Percentiles rank a stretch among this genome's conserved stretches.
phyloP scores from a whole-genome alignment of 2,113 vertebrate genomes.

The Rana temporaria region DNA sequence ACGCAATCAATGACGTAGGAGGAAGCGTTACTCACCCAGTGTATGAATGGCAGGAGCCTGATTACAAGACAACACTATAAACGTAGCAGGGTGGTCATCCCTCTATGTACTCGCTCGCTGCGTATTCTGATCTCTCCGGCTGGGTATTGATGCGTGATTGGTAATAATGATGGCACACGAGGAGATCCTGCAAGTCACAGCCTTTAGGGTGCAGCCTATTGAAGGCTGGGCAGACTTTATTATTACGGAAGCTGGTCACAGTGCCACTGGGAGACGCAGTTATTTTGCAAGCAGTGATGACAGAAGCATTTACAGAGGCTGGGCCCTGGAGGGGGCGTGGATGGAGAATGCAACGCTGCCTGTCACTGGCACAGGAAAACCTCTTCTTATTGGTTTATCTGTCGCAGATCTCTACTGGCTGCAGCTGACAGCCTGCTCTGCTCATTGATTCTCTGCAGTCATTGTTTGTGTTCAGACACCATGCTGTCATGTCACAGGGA shows the following conservation, averaged over 20 bases:
- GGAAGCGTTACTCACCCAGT: not conserved
- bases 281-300: not conserved
- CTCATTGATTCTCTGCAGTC: no score
- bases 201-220: slow-evolving; percentile 3
- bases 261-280: slow-evolving; percentile 39
- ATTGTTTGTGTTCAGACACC: no score
- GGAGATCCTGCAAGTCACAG: slow-evolving; percentile 32
- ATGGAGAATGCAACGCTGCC: not conserved
- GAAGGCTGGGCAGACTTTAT: not conserved
- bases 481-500: no score
- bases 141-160: no score
- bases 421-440: no score
- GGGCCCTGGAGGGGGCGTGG: not conserved
- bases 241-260: slow-evolving; percentile 20
- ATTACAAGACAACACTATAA: not conserved
- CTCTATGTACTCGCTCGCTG: no score
- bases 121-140: no score
- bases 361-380: not conserved
- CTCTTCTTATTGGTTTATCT: not conserved
- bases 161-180: no score
- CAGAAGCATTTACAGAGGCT: not conserved
- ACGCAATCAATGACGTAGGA: no score
- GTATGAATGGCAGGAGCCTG: not conserved
- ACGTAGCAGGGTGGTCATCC: not conserved
- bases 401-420: no score